Percentiles rank a stretch among this genome's conserved stretches.
These are phyloP conservation scores for Condylostylus longicornis DNA, from an alignment of 1,140 invertebrate genomes.

Conservation along the genomic window DNA sequence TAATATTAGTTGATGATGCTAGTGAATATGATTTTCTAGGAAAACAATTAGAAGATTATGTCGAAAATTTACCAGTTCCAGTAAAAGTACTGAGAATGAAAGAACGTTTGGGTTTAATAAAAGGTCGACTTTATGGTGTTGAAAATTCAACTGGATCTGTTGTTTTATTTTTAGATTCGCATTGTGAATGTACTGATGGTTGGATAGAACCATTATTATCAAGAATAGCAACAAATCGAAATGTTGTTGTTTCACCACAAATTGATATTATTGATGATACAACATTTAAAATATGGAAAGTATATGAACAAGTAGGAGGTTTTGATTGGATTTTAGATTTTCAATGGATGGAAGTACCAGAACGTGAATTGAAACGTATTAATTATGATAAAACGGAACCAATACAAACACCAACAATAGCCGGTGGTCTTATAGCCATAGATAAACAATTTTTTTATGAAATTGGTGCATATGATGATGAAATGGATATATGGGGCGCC, in stretches of 20 bases:
- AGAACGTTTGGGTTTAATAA: conserved; percentile 79
- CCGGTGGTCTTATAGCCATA: conserved; percentile 92
- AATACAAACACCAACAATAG: conserved; percentile 87
- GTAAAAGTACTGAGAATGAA: no score
- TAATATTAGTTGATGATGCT: conserved; percentile 79
- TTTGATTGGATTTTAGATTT: conserved; percentile 95
- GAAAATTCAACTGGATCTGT: conserved; percentile 40
- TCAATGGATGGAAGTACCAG: conserved; percentile 84
- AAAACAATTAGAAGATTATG: no score
- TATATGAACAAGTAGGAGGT: conserved; percentile 69
- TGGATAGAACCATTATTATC: conserved; percentile 81
- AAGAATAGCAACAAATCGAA: conserved; percentile 47
- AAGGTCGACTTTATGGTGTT: conserved; percentile 82
- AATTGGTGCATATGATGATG: conserved; percentile 80
- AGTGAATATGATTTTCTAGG: conserved; percentile 65
- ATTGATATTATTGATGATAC: conserved; percentile 98
- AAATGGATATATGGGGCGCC: conserved; percentile 90
- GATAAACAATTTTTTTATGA: conserved; percentile 74
- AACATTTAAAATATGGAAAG: conserved; percentile 78
- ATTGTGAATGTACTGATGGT: conserved; percentile 82
- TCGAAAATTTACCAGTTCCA: no score
- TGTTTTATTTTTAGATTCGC: conserved; percentile 86
- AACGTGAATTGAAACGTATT: conserved; percentile 35
- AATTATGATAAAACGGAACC: conserved; percentile 77
- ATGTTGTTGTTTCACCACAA: conserved; percentile 61